Base-by-base conservation (phyloP, 1,140 invertebrate species). In the Drosophila navojoa region DNA sequence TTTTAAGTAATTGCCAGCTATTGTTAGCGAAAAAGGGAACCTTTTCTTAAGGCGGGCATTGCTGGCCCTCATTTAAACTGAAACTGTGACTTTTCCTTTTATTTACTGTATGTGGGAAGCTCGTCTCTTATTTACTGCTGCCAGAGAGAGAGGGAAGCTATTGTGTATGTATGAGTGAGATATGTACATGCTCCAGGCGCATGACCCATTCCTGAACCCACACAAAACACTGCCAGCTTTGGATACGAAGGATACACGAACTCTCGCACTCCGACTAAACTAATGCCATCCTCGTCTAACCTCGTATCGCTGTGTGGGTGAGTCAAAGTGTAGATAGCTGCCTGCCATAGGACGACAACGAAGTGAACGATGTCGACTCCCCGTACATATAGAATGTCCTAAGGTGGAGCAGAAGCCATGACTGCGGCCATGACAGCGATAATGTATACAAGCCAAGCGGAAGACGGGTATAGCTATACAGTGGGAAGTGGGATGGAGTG, bases 391-490 rank as follows among this genome's bases (percentile, higher is more conserved):
- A 81, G 71, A 81, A 81, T 74, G 84, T 89, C 86, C 86, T 90
- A 90, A 90, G 86, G 86, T 90, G 86, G 86, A 90, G 86, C 86
- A 90, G 87, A 90, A 90, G 86, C 86, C 86, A 90, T 90, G 86
- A 90, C 86, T 90, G 86, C 78, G 86, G 81, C 81, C 86, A 90
- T 86, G 85, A 89, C 85, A 89, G 85, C 85, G 76, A 87, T 87
- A 87, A 87, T 87, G 84, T 87, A 87, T 82, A 89, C 76, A 35
- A 60, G 55, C 78, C 63, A 45, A 50, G 35, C 50, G 42, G 35
- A 47, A 60, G 44, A 54, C 52, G 40, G 22, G 19, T 38, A 38
- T 38, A 38, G 35, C 35, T 9, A 38, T 13, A 38, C 35, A 38
- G 10, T 13, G 45, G 53, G 19, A 49, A 32, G 16, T 15, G 47